Percentiles rank a stretch among this genome's conserved stretches.
These are phyloP conservation scores for Dicrurus megarhynchus DNA, from an alignment of 2,113 vertebrate genomes.

Conservation along the genomic window DNA sequence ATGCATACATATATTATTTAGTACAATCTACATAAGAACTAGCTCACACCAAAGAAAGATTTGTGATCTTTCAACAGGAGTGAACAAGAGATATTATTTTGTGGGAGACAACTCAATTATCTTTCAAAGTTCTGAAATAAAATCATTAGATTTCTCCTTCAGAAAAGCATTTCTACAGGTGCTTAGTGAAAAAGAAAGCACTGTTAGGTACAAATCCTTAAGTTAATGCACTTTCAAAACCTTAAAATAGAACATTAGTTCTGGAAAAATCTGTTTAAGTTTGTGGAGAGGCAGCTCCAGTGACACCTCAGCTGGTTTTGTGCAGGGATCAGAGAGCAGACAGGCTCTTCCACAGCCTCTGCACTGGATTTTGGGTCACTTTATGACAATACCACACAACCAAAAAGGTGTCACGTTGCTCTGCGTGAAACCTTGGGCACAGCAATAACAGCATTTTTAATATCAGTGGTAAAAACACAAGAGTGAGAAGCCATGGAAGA, in stretches of 20 bases:
- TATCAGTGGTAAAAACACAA: background rate
- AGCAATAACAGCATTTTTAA: background rate
- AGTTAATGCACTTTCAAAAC: background rate
- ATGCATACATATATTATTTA: background rate
- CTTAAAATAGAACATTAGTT: background rate
- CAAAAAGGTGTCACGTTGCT: rapidly evolving
- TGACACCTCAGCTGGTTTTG: background rate
- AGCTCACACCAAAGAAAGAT: background rate
- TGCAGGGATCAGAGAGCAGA: background rate
- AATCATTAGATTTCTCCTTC: background rate
- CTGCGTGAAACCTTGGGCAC: background rate
- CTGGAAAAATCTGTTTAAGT: background rate
- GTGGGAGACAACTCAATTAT: constrained; percentile 11
- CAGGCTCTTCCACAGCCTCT: background rate
- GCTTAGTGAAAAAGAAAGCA: background rate
- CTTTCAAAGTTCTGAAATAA: background rate
- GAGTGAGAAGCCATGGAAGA: background rate
- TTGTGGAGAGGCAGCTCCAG: background rate
- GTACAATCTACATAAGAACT: background rate
- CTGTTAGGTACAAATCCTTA: background rate
- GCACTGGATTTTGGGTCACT: background rate
- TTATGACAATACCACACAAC: background rate
- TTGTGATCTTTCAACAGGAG: background rate
- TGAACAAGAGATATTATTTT: constrained; percentile 6
- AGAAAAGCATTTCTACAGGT: background rate